phyloP scores from a whole-genome alignment of 2,888 invertebrate species.

The Tinea pellionella region DNA sequence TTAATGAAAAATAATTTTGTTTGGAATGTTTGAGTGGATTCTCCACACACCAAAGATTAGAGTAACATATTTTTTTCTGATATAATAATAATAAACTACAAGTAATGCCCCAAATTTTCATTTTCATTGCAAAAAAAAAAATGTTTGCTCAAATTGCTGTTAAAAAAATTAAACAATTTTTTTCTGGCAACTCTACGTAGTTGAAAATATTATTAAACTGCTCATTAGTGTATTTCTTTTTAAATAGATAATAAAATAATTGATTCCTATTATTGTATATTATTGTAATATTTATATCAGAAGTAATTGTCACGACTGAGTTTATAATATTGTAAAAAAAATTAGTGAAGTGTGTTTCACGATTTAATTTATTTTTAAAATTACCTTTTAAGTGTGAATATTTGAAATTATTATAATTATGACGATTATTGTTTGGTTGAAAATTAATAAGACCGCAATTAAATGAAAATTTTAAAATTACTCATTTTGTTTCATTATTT shows the following conservation, averaged over 20 bases:
- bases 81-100: slow-evolving; percentile 22
- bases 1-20: slow-evolving; percentile 20
- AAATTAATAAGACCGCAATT: not conserved
- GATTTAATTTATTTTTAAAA: slow-evolving; percentile 62
- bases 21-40: slow-evolving; percentile 38
- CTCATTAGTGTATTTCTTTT: slow-evolving; percentile 45
- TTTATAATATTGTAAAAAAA: slow-evolving; percentile 62
- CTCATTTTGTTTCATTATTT: not conserved
- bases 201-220: slow-evolving; percentile 26
- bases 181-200: too few species aligned
- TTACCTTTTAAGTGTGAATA: slow-evolving; percentile 63
- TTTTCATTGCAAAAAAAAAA: slow-evolving; percentile 25
- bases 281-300: slow-evolving; percentile 63
- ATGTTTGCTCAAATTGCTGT: slow-evolving; percentile 35
- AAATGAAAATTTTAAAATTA: slow-evolving; percentile 3
- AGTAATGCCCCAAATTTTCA: slow-evolving; percentile 29
- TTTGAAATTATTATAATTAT: slow-evolving; percentile 48
- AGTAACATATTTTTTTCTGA: slow-evolving; percentile 35
- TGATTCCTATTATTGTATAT: slow-evolving; percentile 67
- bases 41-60: slow-evolving; percentile 67
- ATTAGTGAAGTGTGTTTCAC: slow-evolving; percentile 57
- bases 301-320: slow-evolving; percentile 60
- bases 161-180: too few species aligned
- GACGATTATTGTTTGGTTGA: slow-evolving; percentile 32
- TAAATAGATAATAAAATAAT: slow-evolving; percentile 26